Percentiles rank a stretch among this genome's conserved stretches.
Conservation (phyloP, 2,797 vertebrate species). For the Furcifer pardalis region DNA sequence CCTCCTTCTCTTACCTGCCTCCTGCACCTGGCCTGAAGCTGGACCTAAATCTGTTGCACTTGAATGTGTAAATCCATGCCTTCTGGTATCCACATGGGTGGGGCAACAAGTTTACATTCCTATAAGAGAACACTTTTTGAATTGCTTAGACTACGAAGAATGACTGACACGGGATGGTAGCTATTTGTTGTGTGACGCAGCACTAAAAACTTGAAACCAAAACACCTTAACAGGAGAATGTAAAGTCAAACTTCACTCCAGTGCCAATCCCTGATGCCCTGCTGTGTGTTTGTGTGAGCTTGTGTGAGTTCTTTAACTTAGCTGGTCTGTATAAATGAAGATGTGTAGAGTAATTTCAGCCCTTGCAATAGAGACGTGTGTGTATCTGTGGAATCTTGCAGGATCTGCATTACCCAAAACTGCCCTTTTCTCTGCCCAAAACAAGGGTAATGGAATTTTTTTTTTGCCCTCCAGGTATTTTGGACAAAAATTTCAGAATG, state of each 20-base stretch:
- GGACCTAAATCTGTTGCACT: not conserved
- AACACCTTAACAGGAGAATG: not conserved
- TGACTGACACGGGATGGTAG: slow-evolving; percentile 3
- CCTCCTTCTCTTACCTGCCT: not conserved
- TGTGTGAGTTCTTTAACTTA: not conserved
- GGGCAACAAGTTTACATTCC: slow-evolving; percentile 33
- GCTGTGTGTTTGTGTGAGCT: not conserved
- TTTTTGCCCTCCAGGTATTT: not conserved
- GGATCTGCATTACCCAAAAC: not conserved
- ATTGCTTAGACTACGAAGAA: not conserved
- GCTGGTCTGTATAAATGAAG: slow-evolving; percentile 8
- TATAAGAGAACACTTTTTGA: not conserved
- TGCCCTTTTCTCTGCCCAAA: not conserved
- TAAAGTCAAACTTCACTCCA: not conserved
- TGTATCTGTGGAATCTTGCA: not conserved
- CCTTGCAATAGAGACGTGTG: not conserved
- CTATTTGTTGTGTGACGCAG: not conserved
- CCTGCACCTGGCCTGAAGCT: fast-evolving
- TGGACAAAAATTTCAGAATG: not conserved
- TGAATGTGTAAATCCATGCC: not conserved
- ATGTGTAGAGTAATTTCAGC: fast-evolving
- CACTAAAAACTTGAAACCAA: not conserved
- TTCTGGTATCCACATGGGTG: fast-evolving
- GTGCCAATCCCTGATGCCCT: not conserved
- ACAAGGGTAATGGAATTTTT: no score